Evolutionary conservation across 2,888 invertebrate species (phyloP), one percentile per base, ranked within the genome.

Genomic region (Furcula furcula): DNA sequence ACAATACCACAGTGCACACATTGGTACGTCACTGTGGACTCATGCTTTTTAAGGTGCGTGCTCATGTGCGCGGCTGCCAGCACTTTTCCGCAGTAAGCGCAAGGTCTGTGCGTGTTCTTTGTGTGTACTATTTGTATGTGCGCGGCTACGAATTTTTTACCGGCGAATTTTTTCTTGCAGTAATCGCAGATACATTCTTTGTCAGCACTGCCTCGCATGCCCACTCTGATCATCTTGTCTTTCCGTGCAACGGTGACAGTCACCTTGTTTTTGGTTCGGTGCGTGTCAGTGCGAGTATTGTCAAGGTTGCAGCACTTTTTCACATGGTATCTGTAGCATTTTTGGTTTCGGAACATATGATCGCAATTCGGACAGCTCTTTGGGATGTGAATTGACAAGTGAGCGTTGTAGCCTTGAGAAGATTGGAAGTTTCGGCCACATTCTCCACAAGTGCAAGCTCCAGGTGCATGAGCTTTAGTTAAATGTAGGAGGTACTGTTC

Each of bases 81-180:
- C 0, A 64, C 25, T 40, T 86, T 86, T 0, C 84, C 86, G 9
- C 87, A 87, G 43, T 78, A 67, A 0, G 55, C 40, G 33, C 87
- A 87, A 0, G 84, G 79, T 12, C 60, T 55, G 27, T 86, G 86
- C 0, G 86, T 85, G 22, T 73, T 76, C 38, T 75, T 85, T 43
- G 68, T 67, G 31, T 87, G 87, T 0, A 86, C 84, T 5, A 80
- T 84, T 45, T 82, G 77, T n/a, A 87, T 86, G 15, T 87, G 87
- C 0, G 86, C 78, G 0, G 66, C 56, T 0, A 87, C 64, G 31
- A 76, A 81, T 18, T 75, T 83, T 43, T 82, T 86, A 0, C 73
- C 77, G 0, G 76, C 67, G 35, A 81, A 85, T 6, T 54, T 78
- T 35, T 86, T 87, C 0, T 74, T 68, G 20, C 87, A 87, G 31